Percentiles rank a stretch among this genome's conserved stretches.
phyloP scores from a whole-genome alignment of 1,140 invertebrate genomes.

The Delia radicum region DNA sequence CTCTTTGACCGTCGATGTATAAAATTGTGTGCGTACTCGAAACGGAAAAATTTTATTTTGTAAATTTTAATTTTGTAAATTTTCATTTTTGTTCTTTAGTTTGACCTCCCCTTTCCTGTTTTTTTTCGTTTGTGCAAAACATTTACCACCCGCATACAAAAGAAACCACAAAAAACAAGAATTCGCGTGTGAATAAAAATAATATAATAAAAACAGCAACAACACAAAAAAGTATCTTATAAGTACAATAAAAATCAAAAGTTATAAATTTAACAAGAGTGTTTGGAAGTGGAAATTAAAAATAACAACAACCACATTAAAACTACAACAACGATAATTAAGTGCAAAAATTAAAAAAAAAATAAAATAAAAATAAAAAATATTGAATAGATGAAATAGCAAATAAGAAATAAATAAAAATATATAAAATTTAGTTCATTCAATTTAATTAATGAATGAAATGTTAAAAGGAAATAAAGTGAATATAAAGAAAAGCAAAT shows the following conservation, averaged over 20 bases:
- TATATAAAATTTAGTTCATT: not conserved
- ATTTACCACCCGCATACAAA: slow-evolving; percentile 4
- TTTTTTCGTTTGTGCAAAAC: slow-evolving; percentile 1
- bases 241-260: not conserved
- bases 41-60: not conserved
- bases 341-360: not conserved
- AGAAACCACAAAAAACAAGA: slow-evolving; percentile 9
- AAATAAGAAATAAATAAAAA: not conserved
- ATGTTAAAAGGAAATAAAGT: not conserved
- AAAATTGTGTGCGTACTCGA: not conserved
- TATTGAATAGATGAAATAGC: not conserved
- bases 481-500: not conserved
- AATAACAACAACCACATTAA: not conserved
- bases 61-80: not conserved
- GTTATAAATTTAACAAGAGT: not conserved
- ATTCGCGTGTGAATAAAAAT: not conserved
- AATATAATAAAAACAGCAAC: not conserved
- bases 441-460: not conserved
- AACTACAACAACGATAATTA: too few species aligned
- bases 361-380: not conserved
- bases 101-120: not conserved
- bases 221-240: not conserved
- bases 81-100: not conserved
- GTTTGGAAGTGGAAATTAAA: not conserved
- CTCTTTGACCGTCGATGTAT: not conserved